Conservation (phyloP, 1,140 invertebrate genomes). For the Drosophila melanogaster region Release_6_plus_ISO1_MT NT_037436.4:10121501-10122000, state of each 20-base stretch:
- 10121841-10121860: slow-evolving; percentile 47
- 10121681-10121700: slow-evolving; percentile 41
- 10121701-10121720: slow-evolving; percentile 65
- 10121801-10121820: slow-evolving; percentile 20
- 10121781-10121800: slow-evolving; percentile 69
- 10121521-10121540: slow-evolving; percentile 80
- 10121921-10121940: slow-evolving; percentile 82
- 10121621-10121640: slow-evolving; percentile 60
- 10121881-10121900: slow-evolving; percentile 5
- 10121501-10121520: slow-evolving; percentile 64
- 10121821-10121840: slow-evolving; percentile 29
- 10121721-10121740: slow-evolving; percentile 13
- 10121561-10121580: slow-evolving; percentile 57
- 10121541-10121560: slow-evolving; percentile 72
- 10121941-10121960: slow-evolving; percentile 74
- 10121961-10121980: slow-evolving; percentile 44
- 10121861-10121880: slow-evolving; percentile 57
- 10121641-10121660: slow-evolving; percentile 72
- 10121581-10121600: slow-evolving; percentile 71
- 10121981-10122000: slow-evolving; percentile 74
- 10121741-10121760: slow-evolving; percentile 2
- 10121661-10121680: slow-evolving; percentile 73
- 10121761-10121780: slow-evolving; percentile 68
- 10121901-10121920: slow-evolving; percentile 5
- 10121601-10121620: slow-evolving; percentile 40